A percentile compares a stretch with the other conserved stretches of the same genome.
Conservation (phyloP, 1,140 invertebrate species). For the Vanessa atalanta region DNA sequence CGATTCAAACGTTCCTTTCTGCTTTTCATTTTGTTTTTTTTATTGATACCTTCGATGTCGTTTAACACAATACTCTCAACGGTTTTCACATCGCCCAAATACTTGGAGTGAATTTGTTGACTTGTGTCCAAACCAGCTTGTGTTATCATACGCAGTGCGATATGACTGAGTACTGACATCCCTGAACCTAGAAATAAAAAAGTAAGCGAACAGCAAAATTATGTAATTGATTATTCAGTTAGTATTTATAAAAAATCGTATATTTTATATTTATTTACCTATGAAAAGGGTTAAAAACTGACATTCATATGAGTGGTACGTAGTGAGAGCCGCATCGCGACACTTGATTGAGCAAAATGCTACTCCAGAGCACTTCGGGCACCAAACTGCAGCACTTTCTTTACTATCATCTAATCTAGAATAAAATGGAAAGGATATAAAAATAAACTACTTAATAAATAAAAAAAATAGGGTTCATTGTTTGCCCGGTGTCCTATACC, state of each 20-base stretch:
- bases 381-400: constrained; percentile 85
- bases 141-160: constrained; percentile 88
- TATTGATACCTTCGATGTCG: constrained; percentile 61
- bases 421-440: neutral
- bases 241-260: neutral
- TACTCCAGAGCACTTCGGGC: constrained; percentile 87
- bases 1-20: constrained; percentile 74
- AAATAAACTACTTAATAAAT: too few relatives aligned
- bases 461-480: too few relatives aligned
- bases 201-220: neutral
- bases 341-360: constrained; percentile 89
- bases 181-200: constrained; percentile 83
- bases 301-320: constrained; percentile 92
- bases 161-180: constrained; percentile 89
- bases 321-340: constrained; percentile 83
- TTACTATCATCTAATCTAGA: constrained; percentile 61
- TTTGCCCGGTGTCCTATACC: too few relatives aligned
- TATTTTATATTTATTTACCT: constrained; percentile 67
- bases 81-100: constrained; percentile 61
- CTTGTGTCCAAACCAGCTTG: constrained; percentile 81
- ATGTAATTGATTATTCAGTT: neutral
- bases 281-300: constrained; percentile 87
- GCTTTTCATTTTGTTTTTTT: constrained; percentile 69
- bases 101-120: constrained; percentile 77
- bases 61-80: constrained; percentile 61